Evolutionary conservation across 2,797 vertebrate species (phyloP).

Genomic region (Sorex maritimensis): DNA sequence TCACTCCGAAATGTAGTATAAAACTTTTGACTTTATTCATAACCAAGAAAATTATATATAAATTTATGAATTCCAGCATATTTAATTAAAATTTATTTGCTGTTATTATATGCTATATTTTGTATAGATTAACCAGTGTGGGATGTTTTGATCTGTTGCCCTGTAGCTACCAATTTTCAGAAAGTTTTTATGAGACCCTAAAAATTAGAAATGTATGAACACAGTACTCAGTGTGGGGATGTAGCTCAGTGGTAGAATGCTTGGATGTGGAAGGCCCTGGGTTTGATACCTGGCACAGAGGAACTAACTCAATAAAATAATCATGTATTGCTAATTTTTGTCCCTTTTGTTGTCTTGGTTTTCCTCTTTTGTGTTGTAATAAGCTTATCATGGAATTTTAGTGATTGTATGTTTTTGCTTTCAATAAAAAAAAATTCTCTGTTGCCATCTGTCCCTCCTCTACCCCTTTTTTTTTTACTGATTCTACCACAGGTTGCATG

Average conservation of each 20-base stretch:
- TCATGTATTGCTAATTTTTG: slow-evolving; percentile 43
- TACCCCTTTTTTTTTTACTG: no score
- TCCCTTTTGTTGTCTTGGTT: neutral
- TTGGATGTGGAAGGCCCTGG: no score
- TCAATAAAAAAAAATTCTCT: neutral
- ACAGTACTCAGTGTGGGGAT: neutral
- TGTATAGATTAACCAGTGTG: neutral
- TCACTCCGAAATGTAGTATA: neutral
- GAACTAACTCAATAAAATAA: no score
- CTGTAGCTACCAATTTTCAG: slow-evolving; percentile 42
- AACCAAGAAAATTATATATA: slow-evolving; percentile 19
- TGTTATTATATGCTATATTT: slow-evolving; percentile 51
- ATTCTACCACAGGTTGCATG: no score
- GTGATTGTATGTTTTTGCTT: slow-evolving; percentile 43
- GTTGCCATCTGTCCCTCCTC: no score
- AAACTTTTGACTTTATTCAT: slow-evolving; percentile 29
- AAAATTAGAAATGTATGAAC: slow-evolving; percentile 48
- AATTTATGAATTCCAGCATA: slow-evolving; percentile 23
- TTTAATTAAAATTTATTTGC: slow-evolving; percentile 59
- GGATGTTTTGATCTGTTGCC: slow-evolving; percentile 19
- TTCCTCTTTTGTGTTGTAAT: slow-evolving; percentile 38
- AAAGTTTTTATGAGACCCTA: slow-evolving; percentile 29
- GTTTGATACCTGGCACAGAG: no score
- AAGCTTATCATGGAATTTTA: slow-evolving; percentile 11
- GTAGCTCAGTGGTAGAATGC: no score